A percentile compares a stretch with the other conserved stretches of the same genome.
phyloP scores from a whole-genome alignment of 2,113 vertebrate species.

The Oryzias woworae region DNA sequence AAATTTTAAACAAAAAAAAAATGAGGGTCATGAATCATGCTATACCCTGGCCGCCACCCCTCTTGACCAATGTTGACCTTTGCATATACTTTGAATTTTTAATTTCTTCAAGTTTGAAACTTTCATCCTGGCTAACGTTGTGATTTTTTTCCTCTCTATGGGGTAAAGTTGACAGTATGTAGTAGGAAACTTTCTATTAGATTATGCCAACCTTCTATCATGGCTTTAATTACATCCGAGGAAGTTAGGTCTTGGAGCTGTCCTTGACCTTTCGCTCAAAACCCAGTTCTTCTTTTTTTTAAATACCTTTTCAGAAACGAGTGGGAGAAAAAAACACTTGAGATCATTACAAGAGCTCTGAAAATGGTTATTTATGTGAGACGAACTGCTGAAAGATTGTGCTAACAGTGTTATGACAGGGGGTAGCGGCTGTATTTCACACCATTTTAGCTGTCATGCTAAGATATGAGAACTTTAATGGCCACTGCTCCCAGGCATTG shows the following conservation, averaged over 20 bases:
- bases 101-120: slow-evolving; percentile 31
- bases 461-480: slow-evolving; percentile 61
- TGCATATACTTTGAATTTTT: slow-evolving; percentile 54
- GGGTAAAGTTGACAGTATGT: neutral
- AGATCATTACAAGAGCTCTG: slow-evolving; percentile 40
- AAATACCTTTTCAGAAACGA: slow-evolving; percentile 28
- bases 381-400: slow-evolving; percentile 30
- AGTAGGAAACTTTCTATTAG: slow-evolving; percentile 7
- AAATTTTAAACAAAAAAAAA: slow-evolving; percentile 65
- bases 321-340: neutral
- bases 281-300: slow-evolving; percentile 26
- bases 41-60: slow-evolving; percentile 36
- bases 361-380: slow-evolving; percentile 37
- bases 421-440: slow-evolving; percentile 49
- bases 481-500: slow-evolving; percentile 45
- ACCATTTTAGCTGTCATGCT: slow-evolving; percentile 60
- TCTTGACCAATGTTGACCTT: slow-evolving; percentile 55
- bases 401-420: slow-evolving; percentile 46
- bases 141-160: slow-evolving; percentile 3
- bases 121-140: slow-evolving; percentile 1
- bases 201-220: slow-evolving; percentile 13
- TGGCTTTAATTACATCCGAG: slow-evolving; percentile 37
- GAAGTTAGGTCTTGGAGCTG: slow-evolving; percentile 39
- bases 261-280: slow-evolving; percentile 51
- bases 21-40: slow-evolving; percentile 70